Conservation (phyloP, 2,113 vertebrate species). For the Eidolon helvum region DNA sequence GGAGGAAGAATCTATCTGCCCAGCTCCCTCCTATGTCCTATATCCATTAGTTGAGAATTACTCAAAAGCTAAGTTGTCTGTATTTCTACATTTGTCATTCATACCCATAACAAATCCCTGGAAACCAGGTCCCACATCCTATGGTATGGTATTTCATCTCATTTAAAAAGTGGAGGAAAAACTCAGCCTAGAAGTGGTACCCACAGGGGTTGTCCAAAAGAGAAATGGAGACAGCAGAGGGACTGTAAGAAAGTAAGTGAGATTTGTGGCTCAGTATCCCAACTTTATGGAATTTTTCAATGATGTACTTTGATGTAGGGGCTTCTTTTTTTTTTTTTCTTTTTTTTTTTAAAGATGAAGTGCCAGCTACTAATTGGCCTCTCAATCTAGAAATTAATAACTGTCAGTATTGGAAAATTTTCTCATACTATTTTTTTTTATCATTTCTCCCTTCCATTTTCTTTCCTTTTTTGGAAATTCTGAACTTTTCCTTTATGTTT, state of each 20-base stretch:
- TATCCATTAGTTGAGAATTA: background rate
- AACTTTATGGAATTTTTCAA: background rate
- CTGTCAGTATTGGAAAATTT: background rate
- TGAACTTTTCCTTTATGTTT: background rate
- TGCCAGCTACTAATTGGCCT: background rate
- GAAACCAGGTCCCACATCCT: background rate
- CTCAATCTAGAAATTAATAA: background rate
- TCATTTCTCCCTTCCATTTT: background rate
- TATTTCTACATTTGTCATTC: background rate
- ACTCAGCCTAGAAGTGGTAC: background rate
- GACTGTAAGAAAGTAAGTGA: background rate
- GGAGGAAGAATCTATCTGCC: background rate
- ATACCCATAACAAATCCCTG: background rate
- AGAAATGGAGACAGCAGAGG: background rate
- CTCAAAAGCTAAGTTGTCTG: background rate
- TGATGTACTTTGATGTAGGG: fast-evolving
- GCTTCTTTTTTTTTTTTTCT: background rate
- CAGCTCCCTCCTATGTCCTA: background rate
- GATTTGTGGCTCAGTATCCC: background rate
- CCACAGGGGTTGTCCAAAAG: too few species aligned
- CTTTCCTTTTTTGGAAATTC: background rate
- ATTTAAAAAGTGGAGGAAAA: background rate
- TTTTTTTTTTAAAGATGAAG: fast-evolving
- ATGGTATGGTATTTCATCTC: background rate
- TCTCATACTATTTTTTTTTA: background rate